Base-by-base conservation (phyloP, 2,797 vertebrate genomes). In the Miichthys miiuy region DNA sequence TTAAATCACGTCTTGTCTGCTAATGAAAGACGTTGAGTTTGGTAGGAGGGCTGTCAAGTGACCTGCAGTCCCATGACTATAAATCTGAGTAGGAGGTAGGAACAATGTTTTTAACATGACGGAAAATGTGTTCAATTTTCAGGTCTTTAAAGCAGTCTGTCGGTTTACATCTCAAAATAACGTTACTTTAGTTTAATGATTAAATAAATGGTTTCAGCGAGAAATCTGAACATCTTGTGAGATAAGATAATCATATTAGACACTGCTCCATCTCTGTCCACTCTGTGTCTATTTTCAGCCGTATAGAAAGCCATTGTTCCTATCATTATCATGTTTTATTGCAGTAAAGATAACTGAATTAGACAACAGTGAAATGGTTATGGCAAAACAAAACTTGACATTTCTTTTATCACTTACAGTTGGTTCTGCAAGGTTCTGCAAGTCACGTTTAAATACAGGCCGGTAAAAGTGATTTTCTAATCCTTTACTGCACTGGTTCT, bases 41-140 rank as follows among this genome's bases (percentile, higher is more conserved):
- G 80, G 74, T 60, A 50, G 72, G 56, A 90, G 25, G 76, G 51
- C 46, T 38, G 82, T 93, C 91, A 90, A 79, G 81, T 91, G 92
- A 93, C 83, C 79, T 79, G 72, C 71, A 60, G 90, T 89, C 93
- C 66, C 88, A 88, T 94, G 92, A 94, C 92, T 44, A 3, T 6
- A 42, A 57, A 21, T 62, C 55, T 57, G 21, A 56, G 18, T 17
- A 64, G 38, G 56, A 78, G 16, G 21, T 0, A 14, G 20, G 11
- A 70, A 52, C 16, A 7, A 27, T 60, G 9, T n/a, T 50, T 74
- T 62, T 41, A 56, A 75, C 21, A 56, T 51, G 44, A 25, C 56
- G 4, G 42, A 63, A 65, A 46, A 50, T 3, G 20, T 17, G 10
- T 1, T n/a, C 8, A 13, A n/a, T 48, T 38, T 27, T 55, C 21